Conservation (phyloP, 2,113 vertebrate species). For the Mus pahari region DNA sequence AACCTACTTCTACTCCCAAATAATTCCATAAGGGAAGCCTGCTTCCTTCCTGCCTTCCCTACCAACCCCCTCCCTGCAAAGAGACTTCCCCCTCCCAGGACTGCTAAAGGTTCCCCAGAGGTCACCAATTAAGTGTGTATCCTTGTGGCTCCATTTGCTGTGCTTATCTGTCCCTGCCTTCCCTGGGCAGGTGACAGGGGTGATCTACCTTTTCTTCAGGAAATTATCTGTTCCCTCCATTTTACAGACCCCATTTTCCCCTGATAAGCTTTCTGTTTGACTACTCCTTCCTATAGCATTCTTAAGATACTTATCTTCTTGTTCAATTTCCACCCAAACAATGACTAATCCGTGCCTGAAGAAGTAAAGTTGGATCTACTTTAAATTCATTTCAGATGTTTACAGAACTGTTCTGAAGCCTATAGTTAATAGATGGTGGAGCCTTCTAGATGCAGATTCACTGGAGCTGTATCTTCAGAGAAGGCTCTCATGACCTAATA, state of each 20-base stretch:
- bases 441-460: neutral
- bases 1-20: neutral
- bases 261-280: neutral
- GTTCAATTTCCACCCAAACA: slow-evolving; percentile 22
- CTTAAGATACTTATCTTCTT: slow-evolving; percentile 9
- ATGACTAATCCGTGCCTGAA: neutral
- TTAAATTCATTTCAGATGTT: neutral
- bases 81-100: neutral
- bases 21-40: neutral
- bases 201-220: slow-evolving; percentile 4
- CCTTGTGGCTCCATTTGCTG: neutral
- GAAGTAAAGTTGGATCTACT: neutral
- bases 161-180: slow-evolving; percentile 34
- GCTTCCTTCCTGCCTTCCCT: neutral
- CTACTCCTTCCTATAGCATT: slow-evolving; percentile 14
- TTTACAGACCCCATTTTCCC: neutral
- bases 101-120: neutral
- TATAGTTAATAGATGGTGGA: neutral
- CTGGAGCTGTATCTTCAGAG: neutral
- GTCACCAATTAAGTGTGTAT: neutral
- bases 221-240: neutral
- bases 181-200: neutral
- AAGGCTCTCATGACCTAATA: neutral
- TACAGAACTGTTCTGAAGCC: neutral
- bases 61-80: neutral